Evolutionary conservation across 2,113 vertebrate genomes (phyloP).

Genomic region (Tragelaphus strepsiceros): DNA sequence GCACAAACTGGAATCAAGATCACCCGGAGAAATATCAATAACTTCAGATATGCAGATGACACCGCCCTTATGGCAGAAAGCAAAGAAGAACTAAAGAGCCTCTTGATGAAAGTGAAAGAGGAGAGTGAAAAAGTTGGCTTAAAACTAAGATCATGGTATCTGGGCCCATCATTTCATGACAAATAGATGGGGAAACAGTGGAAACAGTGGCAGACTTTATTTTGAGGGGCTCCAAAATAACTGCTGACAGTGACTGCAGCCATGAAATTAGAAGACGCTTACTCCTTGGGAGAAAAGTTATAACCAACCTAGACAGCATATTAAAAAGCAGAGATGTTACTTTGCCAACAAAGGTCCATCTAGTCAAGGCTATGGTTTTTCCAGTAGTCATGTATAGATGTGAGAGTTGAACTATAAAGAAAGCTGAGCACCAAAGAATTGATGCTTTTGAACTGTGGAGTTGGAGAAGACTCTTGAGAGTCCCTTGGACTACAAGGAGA

Average conservation of each 20-base stretch:
- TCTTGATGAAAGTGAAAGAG: not conserved
- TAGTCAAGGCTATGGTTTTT: not conserved
- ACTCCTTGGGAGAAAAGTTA: not conserved
- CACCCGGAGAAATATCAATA: not conserved
- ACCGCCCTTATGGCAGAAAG: not conserved
- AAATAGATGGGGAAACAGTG: not conserved
- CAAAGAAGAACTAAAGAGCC: not conserved
- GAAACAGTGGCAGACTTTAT: not conserved
- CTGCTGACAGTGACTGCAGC: not conserved
- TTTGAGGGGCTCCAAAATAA: not conserved
- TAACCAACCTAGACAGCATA: not conserved
- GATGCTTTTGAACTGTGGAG: not conserved
- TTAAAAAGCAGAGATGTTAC: not conserved
- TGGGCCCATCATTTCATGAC: not conserved
- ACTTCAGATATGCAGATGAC: not conserved
- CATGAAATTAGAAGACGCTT: not conserved
- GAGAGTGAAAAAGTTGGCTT: not conserved
- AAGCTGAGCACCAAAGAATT: not conserved
- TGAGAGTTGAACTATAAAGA: not conserved
- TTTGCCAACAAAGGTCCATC: not conserved
- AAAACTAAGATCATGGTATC: not conserved
- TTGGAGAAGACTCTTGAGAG: not conserved
- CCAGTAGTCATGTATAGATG: not conserved
- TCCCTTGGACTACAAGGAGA: not conserved
- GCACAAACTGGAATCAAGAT: not conserved